Conservation (phyloP, 1,140 invertebrate genomes). For the Varroa destructor region DNA sequence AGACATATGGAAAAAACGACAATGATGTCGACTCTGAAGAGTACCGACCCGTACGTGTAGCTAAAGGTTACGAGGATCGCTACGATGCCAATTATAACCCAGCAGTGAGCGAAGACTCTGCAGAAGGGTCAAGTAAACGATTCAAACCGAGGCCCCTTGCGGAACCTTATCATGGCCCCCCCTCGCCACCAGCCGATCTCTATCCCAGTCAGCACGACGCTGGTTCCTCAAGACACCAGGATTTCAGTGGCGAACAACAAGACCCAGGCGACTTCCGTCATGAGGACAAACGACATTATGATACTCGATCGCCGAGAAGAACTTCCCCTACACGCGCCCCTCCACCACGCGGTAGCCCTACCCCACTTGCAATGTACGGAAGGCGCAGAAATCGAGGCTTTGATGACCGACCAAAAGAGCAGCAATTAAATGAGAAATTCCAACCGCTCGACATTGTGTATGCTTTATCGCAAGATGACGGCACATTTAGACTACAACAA, state of each 20-base stretch:
- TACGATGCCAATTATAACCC: slow-evolving; percentile 22
- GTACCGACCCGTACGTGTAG: slow-evolving; percentile 5
- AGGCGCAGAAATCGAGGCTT: background rate
- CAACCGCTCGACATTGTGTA: slow-evolving; percentile 12
- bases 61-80: slow-evolving; percentile 11
- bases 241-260: slow-evolving; percentile 23
- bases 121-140: background rate
- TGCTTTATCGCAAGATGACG: slow-evolving; percentile 5
- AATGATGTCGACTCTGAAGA: slow-evolving; percentile 25
- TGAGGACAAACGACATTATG: slow-evolving; percentile 19
- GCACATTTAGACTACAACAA: slow-evolving; percentile 8
- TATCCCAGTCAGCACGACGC: slow-evolving; percentile 10
- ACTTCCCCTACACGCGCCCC: background rate
- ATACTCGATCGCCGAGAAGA: background rate
- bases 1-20: slow-evolving; percentile 9
- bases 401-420: background rate
- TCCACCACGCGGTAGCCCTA: background rate
- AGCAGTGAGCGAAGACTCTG: background rate
- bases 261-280: background rate
- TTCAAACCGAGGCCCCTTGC: background rate
- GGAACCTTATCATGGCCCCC: slow-evolving; percentile 13
- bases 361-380: background rate
- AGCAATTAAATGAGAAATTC: background rate
- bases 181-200: background rate
- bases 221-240: slow-evolving; percentile 10